Evolutionary conservation across 64 coral and sea anemone genomes (phyloP).

Genomic region (Pocillopora verrucosa): DNA sequence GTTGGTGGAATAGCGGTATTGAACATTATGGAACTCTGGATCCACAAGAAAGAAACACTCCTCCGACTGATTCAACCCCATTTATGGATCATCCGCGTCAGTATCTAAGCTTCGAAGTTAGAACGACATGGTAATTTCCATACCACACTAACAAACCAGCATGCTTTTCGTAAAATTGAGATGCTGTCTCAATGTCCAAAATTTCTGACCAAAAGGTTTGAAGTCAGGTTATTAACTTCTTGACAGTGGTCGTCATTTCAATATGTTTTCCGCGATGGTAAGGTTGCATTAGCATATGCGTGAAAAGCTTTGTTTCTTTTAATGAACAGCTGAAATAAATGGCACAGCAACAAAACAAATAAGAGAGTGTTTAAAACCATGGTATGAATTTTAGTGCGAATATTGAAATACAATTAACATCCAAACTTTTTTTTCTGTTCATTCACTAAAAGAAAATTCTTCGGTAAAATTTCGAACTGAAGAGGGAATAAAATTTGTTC

Average conservation of each 20-base stretch:
- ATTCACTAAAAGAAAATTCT: neutral
- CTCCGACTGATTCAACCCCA: neutral
- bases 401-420: neutral
- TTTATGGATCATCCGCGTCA: neutral
- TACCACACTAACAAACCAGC: no score
- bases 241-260: neutral
- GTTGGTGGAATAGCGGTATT: slow-evolving; percentile 46
- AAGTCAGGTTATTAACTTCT: neutral
- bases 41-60: neutral
- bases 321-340: neutral
- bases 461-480: neutral
- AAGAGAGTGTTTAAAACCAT: neutral
- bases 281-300: neutral
- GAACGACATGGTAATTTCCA: no score
- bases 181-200: neutral
- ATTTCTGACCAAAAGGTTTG: neutral
- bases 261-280: neutral
- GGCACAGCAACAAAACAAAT: neutral
- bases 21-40: slow-evolving; percentile 26
- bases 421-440: neutral
- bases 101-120: no score
- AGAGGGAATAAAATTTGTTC: neutral
- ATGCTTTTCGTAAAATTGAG: no score
- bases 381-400: neutral
- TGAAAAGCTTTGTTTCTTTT: neutral